Evolutionary conservation across 2,888 invertebrate genomes (phyloP), one percentile per base, ranked within the genome.

Genomic region (Thera britannica): DNA sequence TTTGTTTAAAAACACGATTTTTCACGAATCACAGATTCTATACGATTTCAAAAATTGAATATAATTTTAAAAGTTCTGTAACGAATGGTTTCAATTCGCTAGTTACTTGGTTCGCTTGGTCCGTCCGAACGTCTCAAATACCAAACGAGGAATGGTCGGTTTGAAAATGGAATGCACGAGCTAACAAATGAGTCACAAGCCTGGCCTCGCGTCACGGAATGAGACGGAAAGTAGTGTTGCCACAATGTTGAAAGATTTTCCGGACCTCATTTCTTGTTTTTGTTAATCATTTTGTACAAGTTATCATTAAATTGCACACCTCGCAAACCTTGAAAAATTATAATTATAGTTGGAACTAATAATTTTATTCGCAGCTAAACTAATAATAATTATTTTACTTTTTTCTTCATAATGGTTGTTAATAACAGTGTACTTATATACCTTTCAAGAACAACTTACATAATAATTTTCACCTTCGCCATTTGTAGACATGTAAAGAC

Each of bases 81-180:
- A 71, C 56, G 46, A 70, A 68, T 62, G 49, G 60, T 58, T 67
- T 65, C 61, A 35, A 58, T 41, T 60, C 63, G 51, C 59, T 49
- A 58, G 66, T 55, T 55, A 41, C 35, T 68, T 46, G 9, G 44
- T 2, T 76, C 80, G 84, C 35, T 68, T 46, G 9, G 44, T 2
- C 76, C 80, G 84, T 81, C 77, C 77, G 67, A 62, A 62, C 72
- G 57, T 68, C 60, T 72, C 72, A 74, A 77, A 74, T 75, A 73
- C 68, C 73, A 67, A 77, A 75, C 80, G 80, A 73, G 70, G 79
- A 86, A 80, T 86, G 80, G 71, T 71, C 78, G 73, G 62, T 77
- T 80, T 82, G 78, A 82, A 81, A 83, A 82, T 83, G 82, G 82
- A 87, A 83, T 74, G 71, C 73, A 71, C 72, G 68, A 75, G 60